Base-by-base conservation (phyloP, 2,888 invertebrate species). In the Yponomeuta malinellus region DNA sequence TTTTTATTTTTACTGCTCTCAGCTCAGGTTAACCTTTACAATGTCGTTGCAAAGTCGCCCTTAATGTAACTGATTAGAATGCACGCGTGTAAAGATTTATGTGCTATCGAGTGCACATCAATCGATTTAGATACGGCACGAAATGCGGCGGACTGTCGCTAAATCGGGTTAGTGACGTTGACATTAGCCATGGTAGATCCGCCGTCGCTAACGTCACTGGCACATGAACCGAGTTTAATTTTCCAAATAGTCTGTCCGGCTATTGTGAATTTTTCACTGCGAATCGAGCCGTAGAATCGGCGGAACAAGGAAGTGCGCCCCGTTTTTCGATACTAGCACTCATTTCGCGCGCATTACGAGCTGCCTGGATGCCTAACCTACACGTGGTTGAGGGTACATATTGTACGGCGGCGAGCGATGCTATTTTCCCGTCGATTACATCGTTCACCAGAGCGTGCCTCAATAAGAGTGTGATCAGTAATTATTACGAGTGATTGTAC, bases 361-460 rank as follows among this genome's bases (percentile, higher is more conserved):
- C 52, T 59, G 52, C 1, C 15, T 59, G 15, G 15, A 12, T 15
- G 15, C 8, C 52, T 59, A 15, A 12, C 43, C 9, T 8, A 43
- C 2, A 1, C 15, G 5, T 59, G 15, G 52, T 15, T 59, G 15
- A 59, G 15, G 52, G 52, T 59, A 15, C 52, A 15, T 59, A 59
- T 59, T 59, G 52, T 59, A 59, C 52, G 12, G 15, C 15, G 52
- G 52, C 52, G 15, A 59, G 52, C 52, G 12, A 59, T 59, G 52
- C 52, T 5, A 59, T 59, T 59, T 59, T 12, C 52, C 15, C 52
- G 74, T 72, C 76, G 77, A 80, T 81, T 78, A 82, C 77, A 76
- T 80, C 78, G 80, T 68, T 74, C 82, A 84, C 71, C 83, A 73
- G 75, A 85, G 76, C 85, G 79, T 83, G 75, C 71, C 64, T 71